Percentiles rank a stretch among this genome's conserved stretches.
Evolutionary conservation across 1,140 invertebrate genomes (phyloP).

Genomic region (Panagrolaimus sp.): DNA sequence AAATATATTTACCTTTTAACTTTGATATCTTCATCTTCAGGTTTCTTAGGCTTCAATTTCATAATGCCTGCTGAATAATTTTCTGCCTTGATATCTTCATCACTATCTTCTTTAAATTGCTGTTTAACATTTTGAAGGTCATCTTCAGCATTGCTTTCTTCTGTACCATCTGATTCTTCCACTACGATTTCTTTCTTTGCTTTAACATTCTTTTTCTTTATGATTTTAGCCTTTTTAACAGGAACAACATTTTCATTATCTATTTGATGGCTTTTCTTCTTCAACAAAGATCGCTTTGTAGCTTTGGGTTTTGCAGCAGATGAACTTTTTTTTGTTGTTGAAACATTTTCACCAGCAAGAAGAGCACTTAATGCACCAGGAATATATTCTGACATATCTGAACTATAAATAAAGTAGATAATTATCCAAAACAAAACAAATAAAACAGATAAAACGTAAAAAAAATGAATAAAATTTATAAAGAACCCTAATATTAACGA

Average conservation of each 20-base stretch:
- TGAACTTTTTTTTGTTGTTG: not conserved
- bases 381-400: not conserved
- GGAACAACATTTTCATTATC: not conserved
- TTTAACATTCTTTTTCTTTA: not conserved
- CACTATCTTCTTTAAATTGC: no score
- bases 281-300: no score
- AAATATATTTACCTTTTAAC: not conserved
- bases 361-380: constrained; percentile 1
- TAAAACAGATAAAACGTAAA: no score
- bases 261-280: no score
- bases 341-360: not conserved
- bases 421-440: no score
- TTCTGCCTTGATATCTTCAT: not conserved
- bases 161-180: not conserved
- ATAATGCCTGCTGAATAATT: no score
- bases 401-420: not conserved
- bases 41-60: constrained; percentile 3
- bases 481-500: no score
- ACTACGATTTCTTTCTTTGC: not conserved
- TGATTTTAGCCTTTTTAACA: not conserved
- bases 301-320: not conserved
- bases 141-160: not conserved
- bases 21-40: not conserved
- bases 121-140: no score
- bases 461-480: no score